Percentiles rank a stretch among this genome's conserved stretches.
These are phyloP conservation scores for Caradrina clavipalpis DNA, from an alignment of 2,888 invertebrate species.

Conservation along the genomic window DNA sequence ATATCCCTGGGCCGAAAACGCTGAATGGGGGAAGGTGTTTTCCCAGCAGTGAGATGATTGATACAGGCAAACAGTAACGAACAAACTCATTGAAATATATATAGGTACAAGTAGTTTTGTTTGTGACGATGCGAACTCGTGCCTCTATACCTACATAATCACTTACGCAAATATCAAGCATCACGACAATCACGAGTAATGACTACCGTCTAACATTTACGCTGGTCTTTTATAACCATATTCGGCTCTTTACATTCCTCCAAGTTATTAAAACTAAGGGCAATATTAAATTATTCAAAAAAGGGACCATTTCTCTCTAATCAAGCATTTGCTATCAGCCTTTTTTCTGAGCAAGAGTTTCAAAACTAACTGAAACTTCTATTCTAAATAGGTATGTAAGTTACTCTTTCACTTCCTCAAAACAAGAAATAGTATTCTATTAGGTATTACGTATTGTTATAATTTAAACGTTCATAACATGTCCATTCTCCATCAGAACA, in stretches of 20 bases:
- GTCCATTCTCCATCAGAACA: slow-evolving; percentile 38
- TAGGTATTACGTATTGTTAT: slow-evolving; percentile 18
- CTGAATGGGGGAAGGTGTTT: not conserved
- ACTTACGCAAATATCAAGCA: slow-evolving; percentile 28
- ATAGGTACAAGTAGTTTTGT: not conserved
- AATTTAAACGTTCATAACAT: slow-evolving; percentile 38
- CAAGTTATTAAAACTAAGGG: not conserved
- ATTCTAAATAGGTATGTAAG: not conserved
- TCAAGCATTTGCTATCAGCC: not conserved
- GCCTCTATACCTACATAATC: slow-evolving; percentile 6
- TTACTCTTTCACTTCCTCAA: slow-evolving; percentile 24
- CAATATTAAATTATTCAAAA: not conserved
- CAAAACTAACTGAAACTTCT: slow-evolving; percentile 2
- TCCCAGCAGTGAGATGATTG: not conserved
- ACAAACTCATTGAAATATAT: not conserved
- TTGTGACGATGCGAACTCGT: slow-evolving; percentile 2
- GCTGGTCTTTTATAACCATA: not conserved
- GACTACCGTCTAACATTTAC: not conserved
- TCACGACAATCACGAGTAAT: slow-evolving; percentile 8
- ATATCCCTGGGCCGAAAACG: not conserved
- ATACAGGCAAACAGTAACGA: not conserved
- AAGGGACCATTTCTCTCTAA: not conserved
- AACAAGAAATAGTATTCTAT: slow-evolving; percentile 21
- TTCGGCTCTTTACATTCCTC: not conserved
- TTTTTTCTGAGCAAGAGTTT: not conserved